A percentile compares a stretch with the other conserved stretches of the same genome.
Evolutionary conservation across 2,113 vertebrate species (phyloP).

Genomic region (Baryphthengus martii): DNA sequence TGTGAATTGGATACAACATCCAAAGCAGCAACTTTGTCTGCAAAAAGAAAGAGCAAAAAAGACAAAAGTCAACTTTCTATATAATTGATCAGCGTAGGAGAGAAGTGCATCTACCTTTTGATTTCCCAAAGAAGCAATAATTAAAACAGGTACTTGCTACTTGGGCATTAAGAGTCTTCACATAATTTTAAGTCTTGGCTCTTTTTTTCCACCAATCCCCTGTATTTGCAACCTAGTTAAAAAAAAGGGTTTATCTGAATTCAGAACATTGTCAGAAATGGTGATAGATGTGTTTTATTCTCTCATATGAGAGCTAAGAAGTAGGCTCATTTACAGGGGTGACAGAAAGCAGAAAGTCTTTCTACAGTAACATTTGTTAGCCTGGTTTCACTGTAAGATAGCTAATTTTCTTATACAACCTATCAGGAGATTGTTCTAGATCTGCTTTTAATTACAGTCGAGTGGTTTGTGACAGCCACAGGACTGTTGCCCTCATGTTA

Average conservation of each 20-base stretch:
- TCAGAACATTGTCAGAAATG: neutral
- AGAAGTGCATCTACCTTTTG: neutral
- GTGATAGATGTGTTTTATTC: neutral
- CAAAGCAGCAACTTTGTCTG: neutral
- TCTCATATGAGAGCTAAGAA: neutral
- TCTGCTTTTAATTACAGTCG: neutral
- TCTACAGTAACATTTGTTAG: neutral
- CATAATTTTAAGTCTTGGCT: neutral
- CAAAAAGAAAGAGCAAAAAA: neutral
- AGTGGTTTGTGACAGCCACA: neutral
- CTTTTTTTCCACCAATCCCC: fast-evolving
- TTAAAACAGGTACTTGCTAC: neutral
- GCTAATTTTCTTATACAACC: neutral
- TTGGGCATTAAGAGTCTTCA: neutral
- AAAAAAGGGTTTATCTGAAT: neutral
- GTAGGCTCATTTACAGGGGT: neutral
- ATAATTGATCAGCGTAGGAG: neutral
- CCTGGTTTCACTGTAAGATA: neutral
- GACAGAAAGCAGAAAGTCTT: neutral
- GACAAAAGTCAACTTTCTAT: neutral
- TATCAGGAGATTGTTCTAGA: neutral
- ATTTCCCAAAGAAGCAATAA: neutral
- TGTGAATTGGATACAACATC: neutral
- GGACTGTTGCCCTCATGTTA: neutral
- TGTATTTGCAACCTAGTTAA: neutral